Evolutionary conservation across 2,888 invertebrate genomes (phyloP).

Genomic region (Cryptops parisi): DNA sequence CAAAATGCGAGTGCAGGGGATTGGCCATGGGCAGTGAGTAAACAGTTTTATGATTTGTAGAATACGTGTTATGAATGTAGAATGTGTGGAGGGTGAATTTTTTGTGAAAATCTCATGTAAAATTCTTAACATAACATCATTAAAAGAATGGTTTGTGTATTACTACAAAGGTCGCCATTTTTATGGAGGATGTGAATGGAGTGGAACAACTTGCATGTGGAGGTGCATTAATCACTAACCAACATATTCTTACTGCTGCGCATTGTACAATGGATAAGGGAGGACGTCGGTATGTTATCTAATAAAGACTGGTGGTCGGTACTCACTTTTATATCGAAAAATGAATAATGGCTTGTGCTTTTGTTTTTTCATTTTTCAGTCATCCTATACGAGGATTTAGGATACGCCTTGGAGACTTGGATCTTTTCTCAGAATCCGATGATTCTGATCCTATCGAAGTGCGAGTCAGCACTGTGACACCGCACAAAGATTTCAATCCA

Average conservation of each 20-base stretch:
- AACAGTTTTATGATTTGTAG: too few relatives aligned
- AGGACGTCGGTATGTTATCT: too few relatives aligned
- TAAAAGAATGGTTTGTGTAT: neutral
- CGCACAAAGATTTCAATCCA: conserved; percentile 1
- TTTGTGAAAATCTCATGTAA: too few relatives aligned
- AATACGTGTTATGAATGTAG: too few relatives aligned
- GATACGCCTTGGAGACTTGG: conserved; percentile 10
- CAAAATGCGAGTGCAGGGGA: neutral
- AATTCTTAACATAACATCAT: neutral
- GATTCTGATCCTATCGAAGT: neutral
- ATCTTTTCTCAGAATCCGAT: neutral
- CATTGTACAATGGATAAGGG: conserved; percentile 6
- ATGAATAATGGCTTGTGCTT: neutral
- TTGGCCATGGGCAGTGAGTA: conserved; percentile 10
- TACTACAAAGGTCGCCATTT: conserved; percentile 5
- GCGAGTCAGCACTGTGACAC: neutral
- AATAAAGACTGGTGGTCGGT: too few relatives aligned
- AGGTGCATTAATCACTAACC: neutral
- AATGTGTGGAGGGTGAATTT: too few relatives aligned
- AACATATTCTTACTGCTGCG: conserved; percentile 3
- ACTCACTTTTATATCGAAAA: too few relatives aligned
- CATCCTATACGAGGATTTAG: neutral
- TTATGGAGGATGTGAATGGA: neutral
- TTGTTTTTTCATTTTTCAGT: neutral
- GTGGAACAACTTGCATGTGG: conserved; percentile 2